Base-by-base conservation (phyloP, 2,888 invertebrate genomes). In the Balanococcus diminutus region DNA sequence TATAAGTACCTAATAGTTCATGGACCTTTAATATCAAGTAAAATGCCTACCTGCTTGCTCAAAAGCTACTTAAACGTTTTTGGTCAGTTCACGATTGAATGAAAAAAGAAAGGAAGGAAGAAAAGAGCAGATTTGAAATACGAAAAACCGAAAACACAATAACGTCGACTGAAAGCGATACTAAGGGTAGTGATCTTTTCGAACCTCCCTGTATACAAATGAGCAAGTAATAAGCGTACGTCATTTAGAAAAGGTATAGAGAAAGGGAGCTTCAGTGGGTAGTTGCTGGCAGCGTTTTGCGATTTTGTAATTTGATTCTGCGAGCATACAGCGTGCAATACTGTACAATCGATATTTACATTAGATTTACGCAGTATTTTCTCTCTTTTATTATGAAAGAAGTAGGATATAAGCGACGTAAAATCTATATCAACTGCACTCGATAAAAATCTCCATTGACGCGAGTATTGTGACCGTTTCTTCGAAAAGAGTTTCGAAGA, bases 271-370 rank as follows among this genome's bases (percentile, higher is more conserved):
- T 83, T 83, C 83, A 31, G 83, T 28, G 61, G 32, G 83, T 82
- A 83, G 61, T 61, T 36, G 83, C 83, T 83, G 22, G 83, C 83
- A 83, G 83, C 83, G 83, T 83, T 83, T 83, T 83, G 83, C 83
- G 61, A 83, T 83, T 83, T 83, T 83, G 83, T 83, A 83, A 83
- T 83, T 83, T 83, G 83, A 83, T 83, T 83, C 83, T 83, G 83
- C 61, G 83, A 83, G 83, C 83, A 83, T 83, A 83, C 83, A 61
- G 61, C 83, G 83, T 83, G 83, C 83, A 83, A 83, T 83, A 32
- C 61, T 83, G 46, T 31, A 83, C 61, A 83, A 83, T 83, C 83
- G 83, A 83, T 83, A 83, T 83, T 83, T 83, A 61, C 83, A 83
- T 83, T 83, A 56, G 51, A 39, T 82, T 82, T 79, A 79, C 75